phyloP scores from a whole-genome alignment of 2,888 invertebrate genomes.

The Pediacus dermestoides region DNA sequence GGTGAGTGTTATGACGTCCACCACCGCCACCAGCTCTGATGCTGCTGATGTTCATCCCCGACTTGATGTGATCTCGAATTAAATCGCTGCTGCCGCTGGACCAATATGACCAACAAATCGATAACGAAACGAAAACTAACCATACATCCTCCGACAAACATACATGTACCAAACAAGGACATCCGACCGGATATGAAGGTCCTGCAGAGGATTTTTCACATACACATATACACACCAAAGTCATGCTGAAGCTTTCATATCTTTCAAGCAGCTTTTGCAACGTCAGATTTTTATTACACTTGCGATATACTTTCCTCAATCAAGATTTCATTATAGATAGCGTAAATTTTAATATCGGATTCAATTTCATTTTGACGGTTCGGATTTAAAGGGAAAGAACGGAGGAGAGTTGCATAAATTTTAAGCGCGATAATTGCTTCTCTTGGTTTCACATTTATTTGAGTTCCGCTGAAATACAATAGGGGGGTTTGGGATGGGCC shows the following conservation, averaged over 20 bases:
- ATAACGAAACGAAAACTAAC: conserved; percentile 14
- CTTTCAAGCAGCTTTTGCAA: conserved; percentile 38
- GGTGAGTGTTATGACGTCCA: conserved; percentile 27
- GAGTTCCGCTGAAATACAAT: too few relatives aligned
- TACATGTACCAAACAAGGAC: conserved; percentile 2
- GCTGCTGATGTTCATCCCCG: too few relatives aligned
- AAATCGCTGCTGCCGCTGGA: conserved; percentile 31
- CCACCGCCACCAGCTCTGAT: too few relatives aligned
- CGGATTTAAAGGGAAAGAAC: conserved; percentile 37
- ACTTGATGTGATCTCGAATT: conserved; percentile 29
- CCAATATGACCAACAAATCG: conserved; percentile 26
- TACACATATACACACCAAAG: conserved; percentile 23
- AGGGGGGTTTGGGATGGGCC: too few relatives aligned
- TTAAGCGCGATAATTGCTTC: conserved; percentile 37
- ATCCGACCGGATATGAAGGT: conserved; percentile 11
- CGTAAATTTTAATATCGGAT: conserved; percentile 50
- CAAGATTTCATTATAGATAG: conserved; percentile 52
- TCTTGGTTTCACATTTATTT: conserved; percentile 28
- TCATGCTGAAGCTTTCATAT: conserved; percentile 30
- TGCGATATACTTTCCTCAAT: conserved; percentile 48
- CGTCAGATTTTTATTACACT: conserved; percentile 48
- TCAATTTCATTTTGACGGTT: conserved; percentile 46
- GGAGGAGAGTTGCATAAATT: conserved; percentile 42
- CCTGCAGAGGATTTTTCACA: conserved; percentile 18
- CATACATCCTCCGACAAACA: background rate